Evolutionary conservation across 2,797 vertebrate species (phyloP).

Genomic region (Lagorchestes hirsutus): DNA sequence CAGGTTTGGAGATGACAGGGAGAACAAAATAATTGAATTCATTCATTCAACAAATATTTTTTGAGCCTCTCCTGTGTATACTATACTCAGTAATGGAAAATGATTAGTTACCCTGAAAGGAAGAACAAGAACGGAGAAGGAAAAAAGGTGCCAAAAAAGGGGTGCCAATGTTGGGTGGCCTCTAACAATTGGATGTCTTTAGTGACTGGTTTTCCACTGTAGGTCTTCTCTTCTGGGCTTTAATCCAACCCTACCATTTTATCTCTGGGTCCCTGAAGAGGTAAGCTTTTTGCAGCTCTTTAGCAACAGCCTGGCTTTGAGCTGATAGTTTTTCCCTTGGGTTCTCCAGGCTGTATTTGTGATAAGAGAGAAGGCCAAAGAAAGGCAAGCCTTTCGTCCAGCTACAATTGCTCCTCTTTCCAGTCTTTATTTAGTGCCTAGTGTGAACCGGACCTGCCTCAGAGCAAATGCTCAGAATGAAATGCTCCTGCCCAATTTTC

Average conservation of each 20-base stretch:
- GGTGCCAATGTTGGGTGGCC: background rate
- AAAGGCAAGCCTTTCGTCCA: background rate
- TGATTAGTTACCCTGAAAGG: background rate
- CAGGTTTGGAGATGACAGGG: background rate
- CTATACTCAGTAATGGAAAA: background rate
- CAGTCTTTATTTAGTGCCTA: background rate
- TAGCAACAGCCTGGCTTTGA: background rate
- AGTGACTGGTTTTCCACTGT: background rate
- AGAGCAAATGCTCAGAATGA: slow-evolving; percentile 2
- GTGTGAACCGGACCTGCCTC: background rate
- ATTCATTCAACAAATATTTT: background rate
- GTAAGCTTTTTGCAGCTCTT: background rate
- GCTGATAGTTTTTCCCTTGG: background rate
- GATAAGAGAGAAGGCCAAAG: slow-evolving; percentile 16
- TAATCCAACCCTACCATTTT: slow-evolving; percentile 2
- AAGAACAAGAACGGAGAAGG: background rate
- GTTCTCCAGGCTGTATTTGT: background rate
- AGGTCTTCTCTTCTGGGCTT: background rate
- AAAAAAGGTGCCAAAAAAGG: too few species aligned
- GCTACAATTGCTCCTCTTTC: background rate
- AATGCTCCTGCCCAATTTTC: background rate
- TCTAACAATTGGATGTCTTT: background rate
- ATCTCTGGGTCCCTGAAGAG: background rate
- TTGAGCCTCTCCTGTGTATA: background rate
- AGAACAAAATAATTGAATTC: slow-evolving; percentile 3